Evolutionary conservation across 64 coral and sea anemone species (phyloP), one percentile per base, ranked within the genome.

Genomic region (Pocillopora verrucosa): DNA sequence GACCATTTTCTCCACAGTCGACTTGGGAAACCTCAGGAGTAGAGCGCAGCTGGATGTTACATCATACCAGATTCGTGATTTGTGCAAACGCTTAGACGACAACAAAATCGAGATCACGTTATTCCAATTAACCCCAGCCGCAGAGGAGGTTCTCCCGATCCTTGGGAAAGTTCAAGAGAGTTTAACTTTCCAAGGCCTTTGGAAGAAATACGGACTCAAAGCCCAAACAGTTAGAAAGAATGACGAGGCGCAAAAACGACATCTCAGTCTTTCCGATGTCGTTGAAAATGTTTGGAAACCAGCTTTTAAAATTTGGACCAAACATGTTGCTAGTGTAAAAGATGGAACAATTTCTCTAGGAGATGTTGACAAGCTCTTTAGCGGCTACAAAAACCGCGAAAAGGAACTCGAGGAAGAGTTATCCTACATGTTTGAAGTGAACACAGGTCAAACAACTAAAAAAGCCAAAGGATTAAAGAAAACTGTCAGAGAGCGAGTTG

Each of bases 351-450:
- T 88, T 20, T 7, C 9, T 35, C 86, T 93, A 3, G 15, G 59
- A 45, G 76, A 76, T 19, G 60, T 93, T 34, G 91, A 93, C 58
- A 82, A 56, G n/a, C 38, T 74, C 19, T 93, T 93, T 58, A 74
- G 6, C 13, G 58, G 9, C 5, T 80, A 88, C 63, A 82, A 69
- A 16, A 11, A 68, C 17, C 74, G 17, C 25, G 59, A 62, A 63
- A 57, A 83, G 2, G 72, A 78, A 10, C 63, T 93, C 36, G 59
- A 58, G 14, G 13, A 14, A 51, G 92, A 93, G 16, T 41, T 93
- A 17, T 1, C 16, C n/a, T 2, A 45, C 74, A 76, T 89, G 22
- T 92, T 92, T n/a, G 0, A 16, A 0, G 1, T 65, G 0, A 51
- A 30, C 45, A 1, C 17, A 64, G 25, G 0, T 10, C 11, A 12